A percentile compares a stretch with the other conserved stretches of the same genome.
phyloP scores from a whole-genome alignment of 2,888 invertebrate genomes.

The Chymomyza fuscimana region DNA sequence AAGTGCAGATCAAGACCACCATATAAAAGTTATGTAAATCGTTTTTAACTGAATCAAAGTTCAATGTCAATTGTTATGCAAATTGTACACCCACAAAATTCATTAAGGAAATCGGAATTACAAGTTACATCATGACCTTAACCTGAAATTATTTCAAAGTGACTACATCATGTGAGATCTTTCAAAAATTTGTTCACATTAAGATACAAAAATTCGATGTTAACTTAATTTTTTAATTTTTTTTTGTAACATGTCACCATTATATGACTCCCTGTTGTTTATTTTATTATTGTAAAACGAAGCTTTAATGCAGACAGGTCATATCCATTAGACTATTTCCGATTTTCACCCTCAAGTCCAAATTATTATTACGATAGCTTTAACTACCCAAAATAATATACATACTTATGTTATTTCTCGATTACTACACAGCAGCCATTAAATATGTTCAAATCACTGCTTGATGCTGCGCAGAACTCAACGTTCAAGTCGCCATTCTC shows the following conservation, averaged over 20 bases:
- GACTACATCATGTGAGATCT: background rate
- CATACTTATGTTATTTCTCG: too few species aligned
- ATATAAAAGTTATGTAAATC: slow-evolving; percentile 62
- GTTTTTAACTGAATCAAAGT: slow-evolving; percentile 29
- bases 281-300: too few species aligned
- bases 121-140: slow-evolving; percentile 63
- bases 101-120: background rate
- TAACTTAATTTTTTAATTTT: too few species aligned
- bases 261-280: too few species aligned
- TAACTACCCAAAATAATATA: too few species aligned
- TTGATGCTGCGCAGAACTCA: slow-evolving; percentile 84
- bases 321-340: too few species aligned
- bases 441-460: slow-evolving; percentile 82
- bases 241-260: too few species aligned
- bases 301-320: too few species aligned
- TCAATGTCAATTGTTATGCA: slow-evolving; percentile 26
- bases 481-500: slow-evolving; percentile 84
- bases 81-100: background rate
- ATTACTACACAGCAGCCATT: slow-evolving; percentile 8
- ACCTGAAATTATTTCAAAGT: background rate
- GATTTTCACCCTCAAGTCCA: too few species aligned
- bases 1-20: slow-evolving; percentile 25
- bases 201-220: too few species aligned
- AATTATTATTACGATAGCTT: too few species aligned
- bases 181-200: background rate